These are phyloP conservation scores for Nephrotoma guestfalica DNA, from an alignment of 2,888 invertebrate species.

Conservation along the genomic window DNA sequence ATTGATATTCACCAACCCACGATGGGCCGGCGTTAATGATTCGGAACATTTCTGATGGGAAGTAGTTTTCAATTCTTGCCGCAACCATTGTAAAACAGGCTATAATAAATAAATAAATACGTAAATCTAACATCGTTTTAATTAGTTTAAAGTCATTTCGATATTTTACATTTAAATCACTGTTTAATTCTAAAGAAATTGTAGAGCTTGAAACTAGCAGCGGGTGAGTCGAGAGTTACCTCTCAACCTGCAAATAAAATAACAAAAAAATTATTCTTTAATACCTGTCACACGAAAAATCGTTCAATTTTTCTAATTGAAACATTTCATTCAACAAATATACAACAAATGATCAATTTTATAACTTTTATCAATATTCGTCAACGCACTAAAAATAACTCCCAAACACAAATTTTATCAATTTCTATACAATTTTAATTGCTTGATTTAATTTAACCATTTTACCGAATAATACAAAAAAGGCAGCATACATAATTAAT, in stretches of 20 bases:
- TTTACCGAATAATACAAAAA: background rate
- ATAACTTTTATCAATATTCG: background rate
- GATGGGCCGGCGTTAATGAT: background rate
- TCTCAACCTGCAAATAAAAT: slow-evolving; percentile 1
- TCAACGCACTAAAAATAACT: background rate
- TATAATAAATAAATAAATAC: background rate
- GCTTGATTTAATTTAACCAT: background rate
- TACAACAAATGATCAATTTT: background rate
- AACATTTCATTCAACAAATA: background rate
- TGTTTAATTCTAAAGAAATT: slow-evolving; percentile 2
- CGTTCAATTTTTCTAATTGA: background rate
- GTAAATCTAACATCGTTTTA: background rate
- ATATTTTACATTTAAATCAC: background rate
- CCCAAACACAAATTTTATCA: background rate
- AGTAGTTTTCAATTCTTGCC: background rate
- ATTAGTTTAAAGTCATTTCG: background rate
- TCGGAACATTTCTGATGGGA: background rate
- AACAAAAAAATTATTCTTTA: background rate
- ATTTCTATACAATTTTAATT: background rate
- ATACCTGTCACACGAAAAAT: background rate
- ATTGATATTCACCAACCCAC: background rate
- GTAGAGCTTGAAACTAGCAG: slow-evolving; percentile 1
- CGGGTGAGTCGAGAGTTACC: background rate
- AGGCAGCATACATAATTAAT: background rate
- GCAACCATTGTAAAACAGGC: slow-evolving; percentile 1